Evolutionary conservation across 1,140 invertebrate species (phyloP).

Genomic region (Drosophila santomea): DNA sequence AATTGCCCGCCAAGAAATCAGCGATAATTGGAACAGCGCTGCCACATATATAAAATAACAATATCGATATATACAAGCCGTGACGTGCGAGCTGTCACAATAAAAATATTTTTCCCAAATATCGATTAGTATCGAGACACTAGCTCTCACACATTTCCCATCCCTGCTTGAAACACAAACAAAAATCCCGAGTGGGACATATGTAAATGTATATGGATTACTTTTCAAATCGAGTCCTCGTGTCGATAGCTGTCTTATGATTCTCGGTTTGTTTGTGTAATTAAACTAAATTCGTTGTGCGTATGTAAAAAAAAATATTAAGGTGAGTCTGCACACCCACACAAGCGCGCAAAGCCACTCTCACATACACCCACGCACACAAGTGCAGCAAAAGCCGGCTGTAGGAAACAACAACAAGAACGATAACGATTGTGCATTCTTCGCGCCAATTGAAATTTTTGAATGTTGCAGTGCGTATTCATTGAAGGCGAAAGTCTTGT

Average conservation of each 20-base stretch:
- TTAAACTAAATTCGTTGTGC: slow-evolving; percentile 62
- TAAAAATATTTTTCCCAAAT: not conserved
- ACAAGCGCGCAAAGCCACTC: not conserved
- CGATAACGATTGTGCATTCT: not conserved
- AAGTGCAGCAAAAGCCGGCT: slow-evolving; percentile 42
- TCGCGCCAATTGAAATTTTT: slow-evolving; percentile 25
- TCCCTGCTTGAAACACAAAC: not conserved
- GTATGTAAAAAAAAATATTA: slow-evolving; percentile 63
- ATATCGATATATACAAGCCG: not conserved
- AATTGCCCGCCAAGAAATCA: not conserved
- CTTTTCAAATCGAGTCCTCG: slow-evolving; percentile 53
- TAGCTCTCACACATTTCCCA: not conserved
- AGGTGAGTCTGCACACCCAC: slow-evolving; percentile 46
- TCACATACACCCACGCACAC: slow-evolving; percentile 18
- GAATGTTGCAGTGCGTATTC: not conserved
- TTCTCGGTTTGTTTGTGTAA: slow-evolving; percentile 45
- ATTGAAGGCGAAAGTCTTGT: slow-evolving; percentile 41
- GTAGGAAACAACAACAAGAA: not conserved
- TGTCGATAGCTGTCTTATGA: slow-evolving; percentile 24
- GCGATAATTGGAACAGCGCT: too few species aligned
- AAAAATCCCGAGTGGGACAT: not conserved
- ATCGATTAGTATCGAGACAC: not conserved
- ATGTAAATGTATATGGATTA: not conserved
- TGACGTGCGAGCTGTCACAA: not conserved
- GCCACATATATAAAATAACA: not conserved